A percentile compares a stretch with the other conserved stretches of the same genome.
These are phyloP conservation scores for Drosophila grimshawi DNA, from an alignment of 1,140 invertebrate species.

Conservation along the genomic window DNA sequence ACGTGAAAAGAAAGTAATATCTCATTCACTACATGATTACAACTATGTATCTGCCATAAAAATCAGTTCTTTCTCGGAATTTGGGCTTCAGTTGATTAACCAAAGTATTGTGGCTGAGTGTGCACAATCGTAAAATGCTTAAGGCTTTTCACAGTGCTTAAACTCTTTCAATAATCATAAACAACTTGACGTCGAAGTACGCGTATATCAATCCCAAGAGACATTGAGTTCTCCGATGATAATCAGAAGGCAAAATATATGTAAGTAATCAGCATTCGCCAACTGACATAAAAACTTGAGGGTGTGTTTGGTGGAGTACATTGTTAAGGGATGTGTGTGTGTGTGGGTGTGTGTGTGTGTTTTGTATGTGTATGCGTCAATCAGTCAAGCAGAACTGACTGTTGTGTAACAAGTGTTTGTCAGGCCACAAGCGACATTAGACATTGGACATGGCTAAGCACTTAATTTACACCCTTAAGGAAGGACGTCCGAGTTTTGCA, in stretches of 20 bases:
- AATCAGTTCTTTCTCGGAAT: not conserved
- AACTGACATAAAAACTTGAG: slow-evolving; percentile 2
- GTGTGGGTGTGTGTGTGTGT: slow-evolving; percentile 36
- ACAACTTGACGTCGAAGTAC: slow-evolving; percentile 50
- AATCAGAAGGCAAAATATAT: not conserved
- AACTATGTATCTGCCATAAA: not conserved
- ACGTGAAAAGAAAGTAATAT: no score
- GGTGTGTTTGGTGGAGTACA: slow-evolving; percentile 11
- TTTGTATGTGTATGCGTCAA: slow-evolving; percentile 38
- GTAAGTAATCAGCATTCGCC: slow-evolving; percentile 16
- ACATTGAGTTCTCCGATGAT: slow-evolving; percentile 11
- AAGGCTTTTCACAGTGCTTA: not conserved
- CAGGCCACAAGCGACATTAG: slow-evolving; percentile 54
- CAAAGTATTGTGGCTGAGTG: not conserved
- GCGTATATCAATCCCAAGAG: slow-evolving; percentile 43
- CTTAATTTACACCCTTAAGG: slow-evolving; percentile 66
- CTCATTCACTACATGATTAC: no score
- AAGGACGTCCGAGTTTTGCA: slow-evolving; percentile 40
- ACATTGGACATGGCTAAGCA: slow-evolving; percentile 81
- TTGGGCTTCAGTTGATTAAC: not conserved
- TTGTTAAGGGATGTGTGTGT: slow-evolving; percentile 1
- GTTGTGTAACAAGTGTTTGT: slow-evolving; percentile 72
- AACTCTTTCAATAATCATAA: slow-evolving; percentile 51
- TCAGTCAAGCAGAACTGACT: slow-evolving; percentile 30
- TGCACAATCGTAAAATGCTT: not conserved